Evolutionary conservation across 2,797 vertebrate genomes (phyloP), one percentile per base, ranked within the genome.

Genomic region (Mormyrops attenuatus): DNA sequence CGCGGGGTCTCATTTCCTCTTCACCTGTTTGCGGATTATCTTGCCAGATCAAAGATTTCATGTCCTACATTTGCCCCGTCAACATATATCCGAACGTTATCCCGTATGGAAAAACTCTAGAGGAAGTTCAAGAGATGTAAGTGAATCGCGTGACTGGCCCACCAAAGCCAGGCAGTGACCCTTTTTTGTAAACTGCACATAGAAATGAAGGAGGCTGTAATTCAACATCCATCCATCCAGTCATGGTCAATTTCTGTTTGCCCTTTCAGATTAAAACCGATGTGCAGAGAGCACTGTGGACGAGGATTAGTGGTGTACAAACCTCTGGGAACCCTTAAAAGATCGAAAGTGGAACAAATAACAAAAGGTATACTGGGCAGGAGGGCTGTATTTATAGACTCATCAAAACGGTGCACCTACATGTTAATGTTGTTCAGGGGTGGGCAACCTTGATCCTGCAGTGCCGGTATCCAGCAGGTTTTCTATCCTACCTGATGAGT

Each of bases 41-140:
- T 87, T 60, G 44, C 30, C 93, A 99, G 99, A 96, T 99, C 55
- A 97, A 96, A 92, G 97, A 98, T 94, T 99, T 99, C 93, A 93
- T 99, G 89, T 94, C 95, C 69, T 96, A 99, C 90, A 96, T 98
- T 82, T 77, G 91, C 55, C 99, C 99, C 0, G 93, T 96, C 91
- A 96, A 97, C 2, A 96, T 96, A 38, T 96, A 97, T 91, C 97
- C 99, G 89, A 99, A 96, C 30, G 99, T 99, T 1, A 91, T 99
- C 89, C 99, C 99, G 0, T 0, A 97, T 0, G 97, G 98, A 2
- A 94, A 90, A 44, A 97, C 97, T 0, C 87, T 97, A 90, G 93
- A 95, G n/a, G 96, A 96, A 50, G 95, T 99, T 80, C 92, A 93
- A 57, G 95, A 97, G 93, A 94, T 97, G 99, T 99, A 94, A 98